Percentiles rank a stretch among this genome's conserved stretches.
Conservation (phyloP, 2,797 vertebrate genomes). For the Rhabdomys pumilio region DNA sequence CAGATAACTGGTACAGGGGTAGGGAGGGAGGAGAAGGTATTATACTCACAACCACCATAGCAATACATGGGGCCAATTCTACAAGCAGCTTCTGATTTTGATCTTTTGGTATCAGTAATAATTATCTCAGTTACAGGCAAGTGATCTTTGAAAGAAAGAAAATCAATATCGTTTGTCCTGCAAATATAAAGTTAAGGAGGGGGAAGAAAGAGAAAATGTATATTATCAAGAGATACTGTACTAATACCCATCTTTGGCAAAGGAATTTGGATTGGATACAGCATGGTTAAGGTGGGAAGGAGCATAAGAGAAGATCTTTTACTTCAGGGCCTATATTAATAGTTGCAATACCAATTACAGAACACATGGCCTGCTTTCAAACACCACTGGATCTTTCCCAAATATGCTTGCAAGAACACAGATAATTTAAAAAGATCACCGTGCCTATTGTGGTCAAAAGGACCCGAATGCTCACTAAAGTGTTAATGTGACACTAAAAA, state of each 20-base stretch:
- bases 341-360: neutral
- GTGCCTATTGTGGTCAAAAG: neutral
- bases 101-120: slow-evolving; percentile 96
- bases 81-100: slow-evolving; percentile 95
- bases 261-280: neutral
- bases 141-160: slow-evolving; percentile 98
- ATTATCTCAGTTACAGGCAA: slow-evolving; percentile 97
- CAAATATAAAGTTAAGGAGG: slow-evolving; percentile 78
- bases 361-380: neutral
- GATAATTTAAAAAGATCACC: neutral
- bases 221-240: slow-evolving; percentile 1
- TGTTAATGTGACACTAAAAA: neutral
- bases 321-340: neutral
- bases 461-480: neutral
- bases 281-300: too few species aligned
- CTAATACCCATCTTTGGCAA: slow-evolving; percentile 12
- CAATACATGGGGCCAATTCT: slow-evolving; percentile 96
- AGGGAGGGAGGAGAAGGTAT: neutral
- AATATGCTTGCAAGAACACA: slow-evolving; percentile 3
- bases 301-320: neutral
- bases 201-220: slow-evolving; percentile 37
- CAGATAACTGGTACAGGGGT: neutral
- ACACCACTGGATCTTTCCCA: neutral
- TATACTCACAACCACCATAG: slow-evolving; percentile 98
- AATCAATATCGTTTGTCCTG: slow-evolving; percentile 96